Base-by-base conservation (phyloP, 2,888 invertebrate species). In the Ditula angustiorana region DNA sequence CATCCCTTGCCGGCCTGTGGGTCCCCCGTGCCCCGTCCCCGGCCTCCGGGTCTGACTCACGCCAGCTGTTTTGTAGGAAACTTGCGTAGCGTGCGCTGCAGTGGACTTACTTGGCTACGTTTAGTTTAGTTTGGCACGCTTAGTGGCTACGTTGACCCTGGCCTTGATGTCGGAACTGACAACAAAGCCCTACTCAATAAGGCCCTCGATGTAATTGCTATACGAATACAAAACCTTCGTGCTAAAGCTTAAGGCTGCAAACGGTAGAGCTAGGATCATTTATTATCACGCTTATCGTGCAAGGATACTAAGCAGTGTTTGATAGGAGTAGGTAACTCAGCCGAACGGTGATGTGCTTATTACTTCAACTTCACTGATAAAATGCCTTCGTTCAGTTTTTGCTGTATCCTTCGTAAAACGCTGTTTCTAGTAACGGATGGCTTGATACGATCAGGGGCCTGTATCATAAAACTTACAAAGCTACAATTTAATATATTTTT, bases 141-240 rank as follows among this genome's bases (percentile, higher is more conserved):
- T 7, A 52, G 19, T 16, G 33, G 13, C 16, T 24, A 5, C 8
- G 26, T 37, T 49, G 57, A 52, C 63, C 57, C 52, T 58, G 50
- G 44, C 63, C 63, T 63, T 58, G 57, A 13, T n/a, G 7, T 47
- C 61, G n/a, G 61, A 55, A 56, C 30, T 26, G 33, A 50, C 50
- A 56, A 62, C 62, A 63, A 63, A 58, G 63, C 41, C 57, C 63
- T 52, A 30, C 47, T 47, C 47, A 61, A 24, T 35, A 23, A 46
- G 57, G 33, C 63, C 63, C 33, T 58, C 28, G 44, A 13, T 33
- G n/a, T 16, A 8, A 33, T 13, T 16, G 7, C 16, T 26, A 23
- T 23, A 33, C n/a, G 3, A 21, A 52, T n/a, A 19, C 19, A 30
- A 44, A 44, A 23, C 57, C 50, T 44, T 58, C 57, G 11, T 33